A percentile compares a stretch with the other conserved stretches of the same genome.
phyloP scores from a whole-genome alignment of 2,113 vertebrate species.

The Mormyrus lacerda region DNA sequence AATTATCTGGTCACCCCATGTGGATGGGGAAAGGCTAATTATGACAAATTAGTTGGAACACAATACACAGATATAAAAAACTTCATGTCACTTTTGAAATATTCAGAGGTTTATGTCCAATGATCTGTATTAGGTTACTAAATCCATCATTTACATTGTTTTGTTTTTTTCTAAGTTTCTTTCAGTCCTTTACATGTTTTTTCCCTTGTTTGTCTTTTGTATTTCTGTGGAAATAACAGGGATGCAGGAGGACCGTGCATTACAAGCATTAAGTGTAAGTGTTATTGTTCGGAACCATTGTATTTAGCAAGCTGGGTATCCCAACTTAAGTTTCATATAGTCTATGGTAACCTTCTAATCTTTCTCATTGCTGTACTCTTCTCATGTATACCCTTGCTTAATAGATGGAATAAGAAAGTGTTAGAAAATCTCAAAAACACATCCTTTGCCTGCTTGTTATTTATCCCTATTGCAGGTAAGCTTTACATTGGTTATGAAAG shows the following conservation, averaged over 20 bases:
- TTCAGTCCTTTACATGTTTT: conserved; percentile 45
- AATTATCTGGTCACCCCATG: background rate
- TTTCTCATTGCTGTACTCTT: background rate
- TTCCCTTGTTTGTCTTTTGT: conserved; percentile 13
- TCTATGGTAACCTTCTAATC: background rate
- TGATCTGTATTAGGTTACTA: background rate
- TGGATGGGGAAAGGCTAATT: background rate
- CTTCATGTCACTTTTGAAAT: background rate
- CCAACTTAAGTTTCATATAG: background rate
- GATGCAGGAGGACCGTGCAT: conserved; percentile 12
- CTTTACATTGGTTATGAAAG: background rate
- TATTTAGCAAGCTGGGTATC: background rate
- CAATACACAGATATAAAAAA: background rate
- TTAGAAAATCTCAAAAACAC: background rate
- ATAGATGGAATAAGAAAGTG: background rate
- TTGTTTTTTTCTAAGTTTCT: background rate
- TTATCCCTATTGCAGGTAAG: background rate
- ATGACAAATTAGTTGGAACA: background rate
- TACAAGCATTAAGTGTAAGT: conserved; percentile 23
- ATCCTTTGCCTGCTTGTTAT: background rate
- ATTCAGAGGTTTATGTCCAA: background rate
- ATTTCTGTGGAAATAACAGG: conserved; percentile 8
- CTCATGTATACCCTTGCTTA: background rate
- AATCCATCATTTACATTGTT: background rate
- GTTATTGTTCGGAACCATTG: background rate